Evolutionary conservation across 2,888 invertebrate genomes (phyloP).

Genomic region (Cheilosia vernalis): DNA sequence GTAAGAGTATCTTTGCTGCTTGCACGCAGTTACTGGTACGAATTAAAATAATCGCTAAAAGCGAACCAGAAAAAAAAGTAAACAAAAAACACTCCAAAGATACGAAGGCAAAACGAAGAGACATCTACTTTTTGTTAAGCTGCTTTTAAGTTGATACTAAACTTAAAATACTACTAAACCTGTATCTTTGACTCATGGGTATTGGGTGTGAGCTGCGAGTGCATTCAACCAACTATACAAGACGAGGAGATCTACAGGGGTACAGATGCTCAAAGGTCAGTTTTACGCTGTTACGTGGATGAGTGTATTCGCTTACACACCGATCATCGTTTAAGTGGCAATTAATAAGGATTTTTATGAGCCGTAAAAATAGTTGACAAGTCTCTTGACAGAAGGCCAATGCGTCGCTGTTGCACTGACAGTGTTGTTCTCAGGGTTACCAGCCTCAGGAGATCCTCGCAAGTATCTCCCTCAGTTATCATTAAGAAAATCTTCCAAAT

Average conservation of each 20-base stretch:
- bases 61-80: slow-evolving; percentile 35
- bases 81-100: slow-evolving; percentile 9
- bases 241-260: slow-evolving; percentile 24
- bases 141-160: slow-evolving; percentile 71
- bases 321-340: slow-evolving; percentile 82
- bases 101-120: slow-evolving; percentile 17
- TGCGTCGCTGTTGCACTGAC: slow-evolving; percentile 43
- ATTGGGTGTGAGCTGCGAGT: slow-evolving; percentile 41
- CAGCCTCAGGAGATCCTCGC: not conserved
- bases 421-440: slow-evolving; percentile 22
- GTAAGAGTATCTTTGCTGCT: slow-evolving; percentile 47
- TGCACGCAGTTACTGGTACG: slow-evolving; percentile 74
- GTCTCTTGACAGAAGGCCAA: slow-evolving; percentile 77
- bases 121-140: slow-evolving; percentile 40
- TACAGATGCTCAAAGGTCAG: slow-evolving; percentile 60
- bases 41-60: slow-evolving; percentile 71
- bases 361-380: slow-evolving; percentile 84
- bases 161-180: slow-evolving; percentile 69
- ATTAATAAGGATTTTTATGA: slow-evolving; percentile 84
- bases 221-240: slow-evolving; percentile 40
- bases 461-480: not conserved
- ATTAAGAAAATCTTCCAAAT: not conserved
- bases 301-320: slow-evolving; percentile 57
- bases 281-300: slow-evolving; percentile 30
- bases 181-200: slow-evolving; percentile 46